Conservation (phyloP, 1,140 invertebrate species). For the Drosophila sproati region DNA sequence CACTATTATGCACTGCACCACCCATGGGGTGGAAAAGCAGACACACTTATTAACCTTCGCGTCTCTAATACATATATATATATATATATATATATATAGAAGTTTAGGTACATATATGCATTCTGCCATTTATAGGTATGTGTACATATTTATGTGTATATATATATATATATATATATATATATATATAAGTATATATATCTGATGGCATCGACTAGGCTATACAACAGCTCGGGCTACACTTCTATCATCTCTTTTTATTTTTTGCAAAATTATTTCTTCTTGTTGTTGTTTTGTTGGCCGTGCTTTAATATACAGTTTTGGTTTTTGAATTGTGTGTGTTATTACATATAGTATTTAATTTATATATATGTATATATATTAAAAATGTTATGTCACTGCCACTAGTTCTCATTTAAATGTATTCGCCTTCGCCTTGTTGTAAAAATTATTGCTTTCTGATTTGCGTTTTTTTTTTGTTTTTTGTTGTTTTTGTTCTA, state of each 20-base stretch:
- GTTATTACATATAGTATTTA: background rate
- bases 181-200: constrained; percentile 47
- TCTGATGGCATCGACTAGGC: constrained; percentile 53
- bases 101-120: background rate
- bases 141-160: constrained; percentile 39
- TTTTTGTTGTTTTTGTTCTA: background rate
- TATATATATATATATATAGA: constrained; percentile 33
- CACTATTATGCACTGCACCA: constrained; percentile 65
- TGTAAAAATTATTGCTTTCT: constrained; percentile 81
- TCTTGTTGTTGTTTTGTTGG: constrained; percentile 23
- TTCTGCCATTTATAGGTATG: constrained; percentile 18
- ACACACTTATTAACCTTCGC: constrained; percentile 59
- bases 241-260: background rate
- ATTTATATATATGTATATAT: constrained; percentile 30
- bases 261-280: constrained; percentile 2
- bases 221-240: constrained; percentile 34
- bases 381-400: constrained; percentile 71
- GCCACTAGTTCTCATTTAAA: constrained; percentile 60
- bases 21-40: constrained; percentile 79
- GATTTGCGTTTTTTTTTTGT: constrained; percentile 44
- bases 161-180: constrained; percentile 45
- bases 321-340: constrained; percentile 13
- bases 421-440: constrained; percentile 45
- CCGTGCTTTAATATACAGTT: constrained; percentile 58
- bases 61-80: constrained; percentile 30